Percentiles rank a stretch among this genome's conserved stretches.
Conservation (phyloP, 1,140 invertebrate species). For the Battus philenor region DNA sequence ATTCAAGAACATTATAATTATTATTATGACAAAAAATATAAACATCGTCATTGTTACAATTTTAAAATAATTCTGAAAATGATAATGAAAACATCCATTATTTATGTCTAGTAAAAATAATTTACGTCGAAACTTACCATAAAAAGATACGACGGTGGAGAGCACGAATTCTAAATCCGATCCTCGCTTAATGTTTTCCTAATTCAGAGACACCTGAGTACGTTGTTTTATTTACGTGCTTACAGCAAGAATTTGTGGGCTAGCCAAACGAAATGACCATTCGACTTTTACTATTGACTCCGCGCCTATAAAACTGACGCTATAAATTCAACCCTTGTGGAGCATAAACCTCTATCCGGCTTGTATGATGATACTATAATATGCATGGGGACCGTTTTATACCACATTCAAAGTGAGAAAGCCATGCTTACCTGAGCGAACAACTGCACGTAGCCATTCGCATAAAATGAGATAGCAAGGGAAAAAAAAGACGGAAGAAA, state of each 20-base stretch:
- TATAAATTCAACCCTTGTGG: slow-evolving; percentile 52
- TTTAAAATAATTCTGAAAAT: too few relatives aligned
- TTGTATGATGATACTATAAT: slow-evolving; percentile 69
- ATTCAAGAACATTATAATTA: too few relatives aligned
- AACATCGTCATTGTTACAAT: too few relatives aligned
- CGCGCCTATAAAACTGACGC: slow-evolving; percentile 52
- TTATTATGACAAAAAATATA: too few relatives aligned
- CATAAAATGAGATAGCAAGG: too few relatives aligned
- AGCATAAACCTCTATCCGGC: slow-evolving; percentile 55
- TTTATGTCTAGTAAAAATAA: too few relatives aligned
- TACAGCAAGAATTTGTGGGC: slow-evolving; percentile 28
- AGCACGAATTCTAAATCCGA: slow-evolving; percentile 8
- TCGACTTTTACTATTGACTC: slow-evolving; percentile 60
- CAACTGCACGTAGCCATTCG: background rate
- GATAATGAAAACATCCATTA: too few relatives aligned
- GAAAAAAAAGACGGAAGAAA: too few relatives aligned
- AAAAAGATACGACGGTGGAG: slow-evolving; percentile 1
- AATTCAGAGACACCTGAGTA: slow-evolving; percentile 14
- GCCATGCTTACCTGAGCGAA: slow-evolving; percentile 1
- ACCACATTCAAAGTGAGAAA: slow-evolving; percentile 8
- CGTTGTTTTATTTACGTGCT: slow-evolving; percentile 33
- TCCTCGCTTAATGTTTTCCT: slow-evolving; percentile 10
- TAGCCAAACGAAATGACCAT: slow-evolving; percentile 43
- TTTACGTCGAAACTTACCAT: slow-evolving; percentile 14
- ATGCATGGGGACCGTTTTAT: slow-evolving; percentile 71